Conservation (phyloP, 2,113 vertebrate genomes). For the Ceratotherium simum region DNA sequence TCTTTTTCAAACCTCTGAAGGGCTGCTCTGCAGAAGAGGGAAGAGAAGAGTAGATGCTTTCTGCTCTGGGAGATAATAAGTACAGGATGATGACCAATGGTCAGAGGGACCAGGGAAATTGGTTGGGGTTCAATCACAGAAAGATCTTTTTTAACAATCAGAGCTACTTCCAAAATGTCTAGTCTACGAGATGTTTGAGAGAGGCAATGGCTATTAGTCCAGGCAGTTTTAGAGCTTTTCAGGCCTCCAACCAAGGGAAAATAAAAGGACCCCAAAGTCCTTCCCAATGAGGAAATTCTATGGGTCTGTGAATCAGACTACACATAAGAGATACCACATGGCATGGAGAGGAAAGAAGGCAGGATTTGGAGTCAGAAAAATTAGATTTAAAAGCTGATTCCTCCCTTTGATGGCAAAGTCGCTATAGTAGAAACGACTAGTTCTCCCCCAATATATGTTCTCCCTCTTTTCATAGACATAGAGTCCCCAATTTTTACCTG, state of each 20-base stretch:
- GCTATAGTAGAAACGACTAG: not conserved
- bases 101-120: not conserved
- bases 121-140: not conserved
- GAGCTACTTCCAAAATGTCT: not conserved
- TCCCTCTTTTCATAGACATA: not conserved
- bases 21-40: not conserved
- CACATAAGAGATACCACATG: not conserved
- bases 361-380: not conserved
- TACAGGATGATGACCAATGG: not conserved
- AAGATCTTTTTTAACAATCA: not conserved
- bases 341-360: not conserved
- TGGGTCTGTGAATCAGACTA: not conserved
- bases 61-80: not conserved
- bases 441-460: not conserved
- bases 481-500: not conserved
- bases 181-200: not conserved
- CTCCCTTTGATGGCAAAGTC: not conserved
- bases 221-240: not conserved
- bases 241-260: not conserved
- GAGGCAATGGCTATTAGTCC: not conserved
- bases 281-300: not conserved
- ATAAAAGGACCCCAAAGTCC: not conserved
- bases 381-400: not conserved
- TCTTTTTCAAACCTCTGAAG: slow-evolving; percentile 1
- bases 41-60: not conserved